Percentiles rank a stretch among this genome's conserved stretches.
These are phyloP conservation scores for Zaprionus lineosus DNA, from an alignment of 2,888 invertebrate species.

Conservation along the genomic window DNA sequence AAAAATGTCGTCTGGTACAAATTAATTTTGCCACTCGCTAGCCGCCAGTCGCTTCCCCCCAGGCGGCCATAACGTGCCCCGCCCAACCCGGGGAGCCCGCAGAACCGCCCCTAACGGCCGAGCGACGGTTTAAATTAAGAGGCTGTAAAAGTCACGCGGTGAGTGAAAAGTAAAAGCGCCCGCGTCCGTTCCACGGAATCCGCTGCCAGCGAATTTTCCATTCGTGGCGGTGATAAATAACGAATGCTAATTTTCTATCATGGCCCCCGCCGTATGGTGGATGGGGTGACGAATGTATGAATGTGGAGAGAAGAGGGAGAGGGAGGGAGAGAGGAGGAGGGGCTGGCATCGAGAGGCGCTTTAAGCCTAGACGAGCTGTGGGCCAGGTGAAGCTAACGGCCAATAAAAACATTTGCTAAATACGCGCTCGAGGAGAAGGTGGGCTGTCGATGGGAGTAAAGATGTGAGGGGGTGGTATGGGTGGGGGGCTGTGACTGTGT, in stretches of 20 bases:
- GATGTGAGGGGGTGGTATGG: not conserved
- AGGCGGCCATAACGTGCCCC: constrained; percentile 44
- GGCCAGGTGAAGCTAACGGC: constrained; percentile 75
- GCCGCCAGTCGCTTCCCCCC: constrained; percentile 11
- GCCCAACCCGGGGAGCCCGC: too few relatives aligned
- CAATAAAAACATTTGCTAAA: constrained; percentile 72
- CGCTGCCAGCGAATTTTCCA: constrained; percentile 34
- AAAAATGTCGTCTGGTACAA: constrained; percentile 74
- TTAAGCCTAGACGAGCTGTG: constrained; percentile 7
- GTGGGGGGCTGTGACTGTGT: not conserved
- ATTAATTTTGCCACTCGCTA: constrained; percentile 70
- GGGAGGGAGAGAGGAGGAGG: not conserved
- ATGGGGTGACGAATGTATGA: too few relatives aligned
- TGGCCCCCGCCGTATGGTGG: too few relatives aligned
- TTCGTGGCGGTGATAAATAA: constrained; percentile 66
- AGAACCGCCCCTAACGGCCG: constrained; percentile 23
- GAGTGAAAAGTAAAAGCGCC: constrained; percentile 69
- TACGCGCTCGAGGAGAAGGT: constrained; percentile 39
- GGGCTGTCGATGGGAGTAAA: too few relatives aligned
- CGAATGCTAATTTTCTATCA: constrained; percentile 73
- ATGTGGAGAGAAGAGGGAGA: too few relatives aligned
- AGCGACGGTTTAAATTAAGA: constrained; percentile 72
- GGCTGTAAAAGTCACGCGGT: constrained; percentile 78
- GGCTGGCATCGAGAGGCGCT: not conserved
- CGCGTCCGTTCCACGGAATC: constrained; percentile 24